These are phyloP conservation scores for Listronotus oregonensis DNA, from an alignment of 1,140 invertebrate genomes.

Conservation along the genomic window DNA sequence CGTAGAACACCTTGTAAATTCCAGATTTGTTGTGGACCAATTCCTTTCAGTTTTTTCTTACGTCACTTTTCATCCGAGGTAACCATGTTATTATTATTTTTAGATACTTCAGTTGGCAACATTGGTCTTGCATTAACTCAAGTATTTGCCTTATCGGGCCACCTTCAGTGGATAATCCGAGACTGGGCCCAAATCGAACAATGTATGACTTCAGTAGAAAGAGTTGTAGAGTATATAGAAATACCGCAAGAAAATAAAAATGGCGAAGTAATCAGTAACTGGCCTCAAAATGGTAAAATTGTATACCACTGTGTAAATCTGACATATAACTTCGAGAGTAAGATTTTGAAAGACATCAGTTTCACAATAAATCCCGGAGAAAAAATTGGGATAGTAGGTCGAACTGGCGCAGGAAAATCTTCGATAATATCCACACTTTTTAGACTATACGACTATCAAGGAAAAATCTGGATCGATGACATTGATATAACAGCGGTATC, in stretches of 20 bases:
- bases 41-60: too few relatives aligned
- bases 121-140: slow-evolving; percentile 83
- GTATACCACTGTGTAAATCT: slow-evolving; percentile 69
- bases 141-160: slow-evolving; percentile 73
- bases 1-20: too few relatives aligned
- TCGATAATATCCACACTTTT: slow-evolving; percentile 76
- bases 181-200: slow-evolving; percentile 84
- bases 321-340: slow-evolving; percentile 68
- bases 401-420: slow-evolving; percentile 83
- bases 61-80: too few relatives aligned
- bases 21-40: too few relatives aligned
- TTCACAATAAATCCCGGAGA: slow-evolving; percentile 65
- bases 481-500: slow-evolving; percentile 22
- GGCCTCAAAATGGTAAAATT: slow-evolving; percentile 69
- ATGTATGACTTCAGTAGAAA: slow-evolving; percentile 83
- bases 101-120: slow-evolving; percentile 56
- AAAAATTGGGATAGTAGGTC: slow-evolving; percentile 70
- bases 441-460: slow-evolving; percentile 43
- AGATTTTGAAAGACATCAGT: slow-evolving; percentile 68
- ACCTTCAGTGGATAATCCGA: slow-evolving; percentile 84
- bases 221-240: slow-evolving; percentile 71
- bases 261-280: slow-evolving; percentile 67
- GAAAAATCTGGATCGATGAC: slow-evolving; percentile 36
- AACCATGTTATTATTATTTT: slow-evolving; percentile 1
- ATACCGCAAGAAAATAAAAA: slow-evolving; percentile 73